Evolutionary conservation across 2,797 vertebrate species (phyloP), one percentile per base, ranked within the genome.

Genomic region (Synanceia verrucosa): DNA sequence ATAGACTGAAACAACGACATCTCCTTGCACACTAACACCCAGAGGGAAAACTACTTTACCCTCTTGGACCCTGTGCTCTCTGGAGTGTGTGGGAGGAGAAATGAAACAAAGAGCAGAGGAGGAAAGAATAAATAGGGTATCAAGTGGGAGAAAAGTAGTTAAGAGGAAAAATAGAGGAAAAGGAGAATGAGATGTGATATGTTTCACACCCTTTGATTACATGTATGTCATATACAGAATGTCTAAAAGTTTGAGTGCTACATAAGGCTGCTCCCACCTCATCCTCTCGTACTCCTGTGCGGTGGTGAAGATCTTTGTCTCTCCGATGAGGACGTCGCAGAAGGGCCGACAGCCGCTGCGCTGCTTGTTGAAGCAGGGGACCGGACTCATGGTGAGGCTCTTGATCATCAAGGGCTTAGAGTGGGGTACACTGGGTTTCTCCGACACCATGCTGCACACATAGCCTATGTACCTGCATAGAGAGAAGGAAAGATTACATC

Each of bases 351-450:
- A 99, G 85, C 98, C 98, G 0, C 95, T 98, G 41, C 98, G 96
- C 70, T 99, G 98, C 86, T 99, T 99, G 94, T 99, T 99, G 92
- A 99, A 99, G 89, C 96, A 97, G 36, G 98, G 98, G 6, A 99
- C 93, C 0, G 98, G 98, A 43, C 94, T 98, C 44, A 99, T 93
- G 9, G 95, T 97, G 83, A 98, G 94, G 0, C 94, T 93, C 90
- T 97, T 98, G 85, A 99, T 96, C 1, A 95, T 88, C 65, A 99
- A 86, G 0, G 98, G 96, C 82, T 99, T 99, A 82, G 95, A 95
- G 92, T 99, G 98, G 31, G 97, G 97, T 50, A 96, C 86, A 41
- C 94, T 86, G 16, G 98, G 98, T 77, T 98, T 99, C 89, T 99
- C 98, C 34, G 97, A 96, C 44, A 98, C 96, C 85, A 99, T 95